Conservation (phyloP, 2,113 vertebrate genomes). For the Lynx canadensis region DNA sequence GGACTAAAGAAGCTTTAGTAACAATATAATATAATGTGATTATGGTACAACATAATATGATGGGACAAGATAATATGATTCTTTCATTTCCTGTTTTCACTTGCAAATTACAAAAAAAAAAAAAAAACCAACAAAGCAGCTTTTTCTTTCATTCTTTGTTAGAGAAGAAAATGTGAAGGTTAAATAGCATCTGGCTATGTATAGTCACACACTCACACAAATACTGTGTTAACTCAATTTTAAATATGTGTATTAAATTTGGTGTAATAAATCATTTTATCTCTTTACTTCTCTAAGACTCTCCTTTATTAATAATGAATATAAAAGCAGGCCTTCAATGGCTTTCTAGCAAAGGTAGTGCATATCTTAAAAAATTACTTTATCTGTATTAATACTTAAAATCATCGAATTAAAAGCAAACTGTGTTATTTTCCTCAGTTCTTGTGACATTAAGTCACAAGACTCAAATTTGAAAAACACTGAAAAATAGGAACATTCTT, state of each 20-base stretch:
- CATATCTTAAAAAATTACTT: background rate
- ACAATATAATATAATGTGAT: slow-evolving; percentile 33
- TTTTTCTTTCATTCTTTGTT: slow-evolving; percentile 29
- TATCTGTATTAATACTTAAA: background rate
- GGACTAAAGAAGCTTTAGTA: slow-evolving; percentile 49
- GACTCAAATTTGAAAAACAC: background rate
- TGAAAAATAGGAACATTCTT: background rate
- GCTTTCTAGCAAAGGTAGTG: background rate
- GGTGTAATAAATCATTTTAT: background rate
- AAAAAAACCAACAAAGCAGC: background rate
- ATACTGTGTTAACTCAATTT: background rate
- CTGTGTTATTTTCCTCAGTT: background rate
- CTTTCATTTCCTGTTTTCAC: slow-evolving; percentile 5
- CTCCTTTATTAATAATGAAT: slow-evolving; percentile 16
- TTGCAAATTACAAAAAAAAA: slow-evolving; percentile 7
- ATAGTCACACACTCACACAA: background rate
- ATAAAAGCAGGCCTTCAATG: background rate
- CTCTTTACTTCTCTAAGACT: slow-evolving; percentile 4
- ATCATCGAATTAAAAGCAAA: slow-evolving; percentile 31
- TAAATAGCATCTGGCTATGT: background rate
- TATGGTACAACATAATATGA: background rate
- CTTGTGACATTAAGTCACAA: background rate
- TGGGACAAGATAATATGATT: slow-evolving; percentile 7
- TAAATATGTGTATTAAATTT: background rate
- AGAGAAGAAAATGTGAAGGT: background rate